Base-by-base conservation (phyloP, 2,797 vertebrate species). In the Tokudaia muenninki region DNA sequence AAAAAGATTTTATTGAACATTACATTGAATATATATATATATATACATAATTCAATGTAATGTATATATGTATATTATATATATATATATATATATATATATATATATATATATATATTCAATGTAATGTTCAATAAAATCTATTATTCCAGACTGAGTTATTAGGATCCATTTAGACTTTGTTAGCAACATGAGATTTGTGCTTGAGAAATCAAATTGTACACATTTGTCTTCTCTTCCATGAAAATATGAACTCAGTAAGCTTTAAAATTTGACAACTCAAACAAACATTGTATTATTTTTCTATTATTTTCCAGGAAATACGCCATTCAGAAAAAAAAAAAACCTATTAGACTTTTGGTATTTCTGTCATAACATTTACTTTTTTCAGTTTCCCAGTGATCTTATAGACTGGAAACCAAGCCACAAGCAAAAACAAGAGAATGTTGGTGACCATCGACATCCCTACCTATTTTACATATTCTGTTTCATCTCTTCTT, bases 401-500 rank as follows among this genome's bases (percentile, higher is more conserved):
- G n/a, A 83, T 19, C 12, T 91, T 55, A 47, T 37, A 67, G 75
- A 94, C 26, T 90, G 80, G 10, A 74, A 1, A 24, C 22, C n/a
- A 44, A 92, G 19, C 17, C 17, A 26, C 24, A 94, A 67, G 67
- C 75, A 94, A 95, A 92, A 70, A 3, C 29, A 78, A 93, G 8
- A 88, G 37, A 82, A 88, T 10, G 5, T 37, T 79, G 19, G 3
- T 75, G 14, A 95, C 26, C 34, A 84, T 93, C 52, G 10, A 3
- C 26, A 75, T 52, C 21, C 0, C 74, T 57, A 50, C 31, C 1
- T 1, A 19, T 26, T 29, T n/a, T 95, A 31, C 75, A 37, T 7
- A n/a, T 90, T 82, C 34, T 10, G 19, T 84, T 96, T 92, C 70
- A 82, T 86, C 13, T 65, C 29, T 26, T 90, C 47, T 78, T 94